phyloP scores from a whole-genome alignment of 2,113 vertebrate species.

The Tachycineta bicolor region DNA sequence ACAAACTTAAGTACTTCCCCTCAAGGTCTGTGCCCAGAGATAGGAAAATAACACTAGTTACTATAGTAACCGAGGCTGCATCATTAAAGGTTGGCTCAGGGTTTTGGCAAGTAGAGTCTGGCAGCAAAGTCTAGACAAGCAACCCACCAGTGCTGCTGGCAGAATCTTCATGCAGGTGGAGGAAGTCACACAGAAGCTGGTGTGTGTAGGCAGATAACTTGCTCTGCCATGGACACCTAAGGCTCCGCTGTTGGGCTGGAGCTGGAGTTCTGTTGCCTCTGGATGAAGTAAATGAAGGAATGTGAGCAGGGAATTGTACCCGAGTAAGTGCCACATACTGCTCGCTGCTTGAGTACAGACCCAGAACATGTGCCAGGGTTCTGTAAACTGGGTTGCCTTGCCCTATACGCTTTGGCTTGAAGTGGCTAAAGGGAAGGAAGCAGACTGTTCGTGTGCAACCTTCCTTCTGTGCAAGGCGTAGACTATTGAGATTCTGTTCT shows the following conservation, averaged over 20 bases:
- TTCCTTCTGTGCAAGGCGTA: neutral
- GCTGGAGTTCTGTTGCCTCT: neutral
- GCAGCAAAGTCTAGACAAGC: neutral
- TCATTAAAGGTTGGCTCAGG: neutral
- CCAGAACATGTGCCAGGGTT: neutral
- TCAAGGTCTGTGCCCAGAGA: neutral
- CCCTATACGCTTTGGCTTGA: neutral
- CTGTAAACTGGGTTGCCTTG: neutral
- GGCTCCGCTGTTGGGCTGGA: neutral
- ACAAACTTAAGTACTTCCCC: neutral
- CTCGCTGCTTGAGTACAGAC: neutral
- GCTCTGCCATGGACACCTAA: neutral
- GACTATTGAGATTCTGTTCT: neutral
- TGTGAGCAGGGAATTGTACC: neutral
- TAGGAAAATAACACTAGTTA: neutral
- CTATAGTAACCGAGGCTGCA: neutral
- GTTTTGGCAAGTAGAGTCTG: constrained; percentile 5
- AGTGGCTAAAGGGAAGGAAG: neutral
- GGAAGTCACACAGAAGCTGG: constrained; percentile 11
- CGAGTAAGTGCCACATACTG: neutral
- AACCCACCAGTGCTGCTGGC: constrained; percentile 14
- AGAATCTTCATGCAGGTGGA: constrained; percentile 17
- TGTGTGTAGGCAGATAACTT: constrained; percentile 4
- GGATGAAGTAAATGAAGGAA: neutral
- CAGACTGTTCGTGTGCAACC: neutral